Base-by-base conservation (phyloP, 2,888 invertebrate genomes). In the Tineola bisselliella region DNA sequence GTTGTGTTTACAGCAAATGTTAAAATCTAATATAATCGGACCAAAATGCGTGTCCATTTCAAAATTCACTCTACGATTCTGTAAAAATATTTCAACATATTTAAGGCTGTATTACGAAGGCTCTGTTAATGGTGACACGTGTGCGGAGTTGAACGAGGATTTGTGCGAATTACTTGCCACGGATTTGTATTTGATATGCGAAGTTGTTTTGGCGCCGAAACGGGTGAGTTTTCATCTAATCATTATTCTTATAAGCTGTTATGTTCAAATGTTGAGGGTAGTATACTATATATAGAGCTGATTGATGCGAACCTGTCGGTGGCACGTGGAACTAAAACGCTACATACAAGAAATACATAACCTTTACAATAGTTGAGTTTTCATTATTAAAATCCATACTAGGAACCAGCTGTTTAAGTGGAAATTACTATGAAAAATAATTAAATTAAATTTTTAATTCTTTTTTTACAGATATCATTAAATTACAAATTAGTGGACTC, bases 401-500 rank as follows among this genome's bases (percentile, higher is more conserved):
- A n/a, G n/a, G n/a, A n/a, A n/a, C n/a, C n/a, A n/a, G n/a, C n/a
- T n/a, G n/a, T n/a, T n/a, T n/a, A n/a, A n/a, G n/a, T n/a, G n/a
- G n/a, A n/a, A n/a, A 13, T 4, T 54, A 18, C 12, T 6, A 54
- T 54, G 13, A 18, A 17, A 15, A 18, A 18, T 4, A 12, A 12
- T 6, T 13, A 6, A 25, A 4, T 4, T 6, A 25, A 4, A 25
- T 4, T 25, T 25, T 25, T 25, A 25, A 25, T 25, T 25, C 4
- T 25, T 25, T 2, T 25, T 38, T 79, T 79, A 44, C 77, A 88
- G 88, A 73, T 87, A 62, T 72, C 74, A 0, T 63, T 87, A 0
- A 84, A 84, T 68, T 82, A 79, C 69, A 83, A 79, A 61, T 77
- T 81, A 63, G 62, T 88, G 1, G 88, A 87, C 65, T 70, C 74